Conservation (phyloP, 2,888 invertebrate genomes). For the Pinctada fucata region DNA sequence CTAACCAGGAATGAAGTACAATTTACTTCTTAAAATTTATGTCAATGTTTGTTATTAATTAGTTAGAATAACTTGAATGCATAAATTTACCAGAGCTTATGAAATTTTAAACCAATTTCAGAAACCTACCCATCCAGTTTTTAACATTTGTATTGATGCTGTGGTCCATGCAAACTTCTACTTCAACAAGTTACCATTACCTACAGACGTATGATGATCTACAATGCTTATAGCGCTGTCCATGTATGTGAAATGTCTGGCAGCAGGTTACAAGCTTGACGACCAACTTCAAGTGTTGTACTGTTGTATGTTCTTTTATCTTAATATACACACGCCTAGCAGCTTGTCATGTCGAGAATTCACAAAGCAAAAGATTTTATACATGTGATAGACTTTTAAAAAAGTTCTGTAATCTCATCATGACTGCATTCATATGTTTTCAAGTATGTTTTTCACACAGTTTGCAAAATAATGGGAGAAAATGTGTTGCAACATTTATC, state of each 20-base stretch:
- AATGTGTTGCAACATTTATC: too few relatives aligned
- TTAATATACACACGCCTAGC: too few relatives aligned
- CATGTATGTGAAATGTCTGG: background rate
- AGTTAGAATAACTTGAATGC: background rate
- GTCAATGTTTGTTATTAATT: background rate
- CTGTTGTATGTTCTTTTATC: background rate
- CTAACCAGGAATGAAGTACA: too few relatives aligned
- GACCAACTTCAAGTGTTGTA: background rate
- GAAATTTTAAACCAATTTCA: constrained; percentile 62
- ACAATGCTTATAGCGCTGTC: background rate
- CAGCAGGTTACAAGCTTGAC: background rate
- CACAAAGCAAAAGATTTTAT: too few relatives aligned
- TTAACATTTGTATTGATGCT: constrained; percentile 86
- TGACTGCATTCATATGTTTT: too few relatives aligned
- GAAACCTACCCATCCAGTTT: constrained; percentile 87
- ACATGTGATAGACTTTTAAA: too few relatives aligned
- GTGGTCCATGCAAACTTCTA: constrained; percentile 77
- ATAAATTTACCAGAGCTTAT: too few relatives aligned
- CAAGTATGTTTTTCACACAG: too few relatives aligned
- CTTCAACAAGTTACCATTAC: constrained; percentile 67
- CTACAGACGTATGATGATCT: background rate
- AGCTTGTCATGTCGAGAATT: too few relatives aligned
- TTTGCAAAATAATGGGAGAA: too few relatives aligned
- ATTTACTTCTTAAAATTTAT: background rate
- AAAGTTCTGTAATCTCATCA: too few relatives aligned